These are phyloP conservation scores for Microctenopoma steveboyesi DNA, from an alignment of 2,797 vertebrate genomes.

Conservation along the genomic window DNA sequence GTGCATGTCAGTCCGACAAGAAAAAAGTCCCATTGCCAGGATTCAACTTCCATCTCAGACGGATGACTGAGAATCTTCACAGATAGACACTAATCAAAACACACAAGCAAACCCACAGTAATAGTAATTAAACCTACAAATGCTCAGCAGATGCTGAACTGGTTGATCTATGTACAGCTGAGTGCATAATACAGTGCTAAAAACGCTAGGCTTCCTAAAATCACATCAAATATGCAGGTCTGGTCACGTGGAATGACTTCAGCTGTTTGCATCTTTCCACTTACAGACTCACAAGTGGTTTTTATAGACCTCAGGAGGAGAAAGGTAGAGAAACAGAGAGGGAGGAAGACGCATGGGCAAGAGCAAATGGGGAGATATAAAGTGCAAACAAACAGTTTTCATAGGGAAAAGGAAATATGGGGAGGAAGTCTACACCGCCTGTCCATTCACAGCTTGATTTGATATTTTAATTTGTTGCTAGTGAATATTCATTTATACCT, in stretches of 20 bases:
- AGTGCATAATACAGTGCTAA: background rate
- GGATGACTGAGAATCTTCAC: too few relatives aligned
- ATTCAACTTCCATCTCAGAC: too few relatives aligned
- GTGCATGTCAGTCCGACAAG: background rate
- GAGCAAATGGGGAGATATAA: constrained; percentile 43
- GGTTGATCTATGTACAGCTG: background rate
- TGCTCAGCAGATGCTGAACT: constrained; percentile 17
- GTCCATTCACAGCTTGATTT: constrained; percentile 24
- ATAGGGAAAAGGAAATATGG: constrained; percentile 21
- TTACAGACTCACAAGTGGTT: constrained; percentile 43
- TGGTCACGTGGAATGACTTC: constrained; percentile 64
- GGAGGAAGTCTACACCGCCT: constrained; percentile 2
- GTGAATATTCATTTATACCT: too few relatives aligned
- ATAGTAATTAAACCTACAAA: constrained; percentile 30
- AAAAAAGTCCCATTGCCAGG: too few relatives aligned
- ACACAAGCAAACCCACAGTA: constrained; percentile 18
- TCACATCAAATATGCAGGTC: constrained; percentile 25
- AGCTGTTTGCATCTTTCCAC: constrained; percentile 62
- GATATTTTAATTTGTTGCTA: constrained; percentile 22
- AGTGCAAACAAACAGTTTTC: constrained; percentile 40
- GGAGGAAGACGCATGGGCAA: constrained; percentile 63
- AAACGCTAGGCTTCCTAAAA: constrained; percentile 7
- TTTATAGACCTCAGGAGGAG: constrained; percentile 53
- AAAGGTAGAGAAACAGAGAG: constrained; percentile 45
- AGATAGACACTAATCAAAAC: constrained; percentile 15